Evolutionary conservation across 1,140 invertebrate species (phyloP).

Genomic region (Euglossa dilemma): DNA sequence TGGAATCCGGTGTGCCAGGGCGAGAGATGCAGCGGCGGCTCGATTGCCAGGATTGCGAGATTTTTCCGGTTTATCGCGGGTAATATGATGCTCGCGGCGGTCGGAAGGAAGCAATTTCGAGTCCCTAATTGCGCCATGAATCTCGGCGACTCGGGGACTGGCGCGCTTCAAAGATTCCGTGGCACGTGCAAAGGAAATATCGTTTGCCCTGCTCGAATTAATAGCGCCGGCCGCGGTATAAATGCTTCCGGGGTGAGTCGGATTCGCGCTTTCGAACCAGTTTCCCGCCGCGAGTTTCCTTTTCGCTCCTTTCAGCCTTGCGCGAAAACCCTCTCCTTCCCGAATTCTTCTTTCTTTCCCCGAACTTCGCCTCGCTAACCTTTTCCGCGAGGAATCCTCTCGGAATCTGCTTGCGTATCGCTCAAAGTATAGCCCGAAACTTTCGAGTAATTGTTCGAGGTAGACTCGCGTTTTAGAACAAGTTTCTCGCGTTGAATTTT

Average conservation of each 20-base stretch:
- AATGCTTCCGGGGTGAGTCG: constrained; percentile 28
- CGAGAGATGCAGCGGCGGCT: background rate
- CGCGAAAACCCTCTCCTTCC: background rate
- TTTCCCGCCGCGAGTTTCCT: background rate
- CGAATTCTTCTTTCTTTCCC: too few species aligned
- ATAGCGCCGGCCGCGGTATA: constrained; percentile 14
- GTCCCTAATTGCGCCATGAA: constrained; percentile 48
- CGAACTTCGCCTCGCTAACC: too few species aligned
- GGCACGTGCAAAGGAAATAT: constrained; percentile 45
- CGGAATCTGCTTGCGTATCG: too few species aligned
- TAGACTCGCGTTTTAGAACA: too few species aligned
- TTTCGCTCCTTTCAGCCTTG: background rate
- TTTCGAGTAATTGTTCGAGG: too few species aligned
- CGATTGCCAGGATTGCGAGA: background rate
- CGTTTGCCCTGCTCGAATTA: constrained; percentile 33
- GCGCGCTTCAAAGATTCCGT: constrained; percentile 10
- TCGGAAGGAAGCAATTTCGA: constrained; percentile 33
- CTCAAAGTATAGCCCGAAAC: too few species aligned
- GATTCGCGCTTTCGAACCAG: background rate
- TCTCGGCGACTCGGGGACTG: background rate
- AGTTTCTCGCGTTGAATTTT: too few species aligned
- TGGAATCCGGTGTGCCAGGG: background rate
- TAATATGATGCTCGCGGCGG: constrained; percentile 3
- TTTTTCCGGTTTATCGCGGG: constrained; percentile 28
- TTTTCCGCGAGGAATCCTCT: too few species aligned